Conservation (phyloP, 1,140 invertebrate species). For the Galleria mellonella region DNA sequence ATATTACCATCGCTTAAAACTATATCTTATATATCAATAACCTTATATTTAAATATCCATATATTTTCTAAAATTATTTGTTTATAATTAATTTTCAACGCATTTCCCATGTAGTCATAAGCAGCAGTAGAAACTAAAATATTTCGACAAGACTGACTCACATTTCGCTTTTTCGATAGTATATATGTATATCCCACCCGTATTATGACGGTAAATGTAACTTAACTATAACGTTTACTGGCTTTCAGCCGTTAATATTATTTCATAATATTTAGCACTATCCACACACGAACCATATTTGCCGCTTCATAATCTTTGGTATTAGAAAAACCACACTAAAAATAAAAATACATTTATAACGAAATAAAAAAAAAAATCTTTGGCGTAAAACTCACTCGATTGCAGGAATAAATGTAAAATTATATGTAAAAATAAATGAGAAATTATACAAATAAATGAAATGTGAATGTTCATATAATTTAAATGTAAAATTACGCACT, state of each 20-base stretch:
- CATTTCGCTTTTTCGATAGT: slow-evolving; percentile 27
- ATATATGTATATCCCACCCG: slow-evolving; percentile 1
- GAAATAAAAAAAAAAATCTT: neutral
- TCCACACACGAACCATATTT: slow-evolving; percentile 7
- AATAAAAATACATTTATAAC: neutral
- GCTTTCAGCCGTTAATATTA: slow-evolving; percentile 1
- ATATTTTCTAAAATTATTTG: slow-evolving; percentile 57
- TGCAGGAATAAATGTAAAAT: too few species aligned
- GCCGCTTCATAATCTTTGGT: neutral
- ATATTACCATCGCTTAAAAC: slow-evolving; percentile 29
- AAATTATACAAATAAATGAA: neutral
- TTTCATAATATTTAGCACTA: slow-evolving; percentile 8
- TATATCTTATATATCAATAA: slow-evolving; percentile 26
- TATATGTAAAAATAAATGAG: too few species aligned
- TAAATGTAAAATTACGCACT: too few species aligned
- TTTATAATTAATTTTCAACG: slow-evolving; percentile 34
- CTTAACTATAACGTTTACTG: neutral
- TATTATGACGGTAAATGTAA: slow-evolving; percentile 2
- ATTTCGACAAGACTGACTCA: slow-evolving; percentile 56
- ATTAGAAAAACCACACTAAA: neutral
- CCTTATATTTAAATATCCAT: slow-evolving; percentile 26
- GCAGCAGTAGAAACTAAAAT: slow-evolving; percentile 48
- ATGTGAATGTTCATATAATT: neutral
- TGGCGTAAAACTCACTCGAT: neutral
- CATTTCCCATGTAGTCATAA: slow-evolving; percentile 48